Conservation (phyloP, 2,113 vertebrate genomes). For the Hyperoodon ampullatus region DNA sequence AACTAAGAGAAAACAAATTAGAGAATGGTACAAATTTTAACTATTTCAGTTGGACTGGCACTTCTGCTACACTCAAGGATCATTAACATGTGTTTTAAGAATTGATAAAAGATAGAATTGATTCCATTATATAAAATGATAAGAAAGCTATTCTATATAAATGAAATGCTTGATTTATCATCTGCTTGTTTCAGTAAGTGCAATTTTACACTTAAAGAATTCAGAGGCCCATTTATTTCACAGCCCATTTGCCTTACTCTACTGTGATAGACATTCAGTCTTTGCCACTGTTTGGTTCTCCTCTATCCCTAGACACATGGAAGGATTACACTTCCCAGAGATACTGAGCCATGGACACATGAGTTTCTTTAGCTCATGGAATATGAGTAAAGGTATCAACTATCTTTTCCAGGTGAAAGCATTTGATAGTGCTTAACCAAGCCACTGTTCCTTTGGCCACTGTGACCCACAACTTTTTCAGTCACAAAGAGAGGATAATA, state of each 20-base stretch:
- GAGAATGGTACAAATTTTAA: background rate
- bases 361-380: background rate
- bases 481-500: background rate
- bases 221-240: background rate
- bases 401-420: background rate
- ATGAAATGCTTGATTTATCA: background rate
- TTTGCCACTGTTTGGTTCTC: background rate
- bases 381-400: background rate
- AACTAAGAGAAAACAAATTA: background rate
- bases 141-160: background rate
- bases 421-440: background rate
- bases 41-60: background rate
- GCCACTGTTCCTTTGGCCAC: background rate
- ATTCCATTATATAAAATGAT: background rate
- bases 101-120: background rate
- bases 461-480: background rate
- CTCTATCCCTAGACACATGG: background rate
- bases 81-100: background rate
- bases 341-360: too few relatives aligned
- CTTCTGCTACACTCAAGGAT: background rate
- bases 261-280: background rate
- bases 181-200: background rate
- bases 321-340: background rate
- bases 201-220: background rate
- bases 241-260: background rate